phyloP scores from a whole-genome alignment of 2,797 vertebrate species.

The Mionectes olivaceus region DNA sequence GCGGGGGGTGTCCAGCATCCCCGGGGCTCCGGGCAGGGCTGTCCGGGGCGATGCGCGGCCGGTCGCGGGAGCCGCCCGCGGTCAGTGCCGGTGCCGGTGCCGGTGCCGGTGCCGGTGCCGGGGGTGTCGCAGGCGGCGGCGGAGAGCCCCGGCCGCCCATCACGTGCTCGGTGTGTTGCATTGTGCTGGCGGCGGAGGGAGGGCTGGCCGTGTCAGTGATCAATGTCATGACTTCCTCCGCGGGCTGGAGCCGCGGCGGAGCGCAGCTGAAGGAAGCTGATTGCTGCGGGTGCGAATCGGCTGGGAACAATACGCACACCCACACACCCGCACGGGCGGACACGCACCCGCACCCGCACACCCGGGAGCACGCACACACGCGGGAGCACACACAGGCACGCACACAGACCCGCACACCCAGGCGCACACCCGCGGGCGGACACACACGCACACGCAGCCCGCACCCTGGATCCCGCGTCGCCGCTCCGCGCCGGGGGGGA shows the following conservation, averaged over 20 bases:
- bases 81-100: neutral
- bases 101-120: neutral
- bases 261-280: slow-evolving; percentile 73
- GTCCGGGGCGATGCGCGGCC: neutral
- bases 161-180: slow-evolving; percentile 63
- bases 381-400: neutral
- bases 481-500: slow-evolving; percentile 65
- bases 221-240: slow-evolving; percentile 91
- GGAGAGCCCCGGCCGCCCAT: slow-evolving; percentile 18
- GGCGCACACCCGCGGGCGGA: neutral
- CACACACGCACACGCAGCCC: neutral
- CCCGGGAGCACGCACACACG: neutral
- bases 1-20: neutral
- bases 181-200: slow-evolving; percentile 53
- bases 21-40: neutral
- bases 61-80: neutral
- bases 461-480: slow-evolving; percentile 59
- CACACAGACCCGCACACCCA: neutral
- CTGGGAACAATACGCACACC: slow-evolving; percentile 28
- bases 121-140: slow-evolving; percentile 2
- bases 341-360: too few species aligned
- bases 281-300: slow-evolving; percentile 25
- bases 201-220: slow-evolving; percentile 77
- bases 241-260: slow-evolving; percentile 65
- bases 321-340: neutral